Evolutionary conservation across 2,888 invertebrate species (phyloP).

Genomic region (Cotesia congregata): DNA sequence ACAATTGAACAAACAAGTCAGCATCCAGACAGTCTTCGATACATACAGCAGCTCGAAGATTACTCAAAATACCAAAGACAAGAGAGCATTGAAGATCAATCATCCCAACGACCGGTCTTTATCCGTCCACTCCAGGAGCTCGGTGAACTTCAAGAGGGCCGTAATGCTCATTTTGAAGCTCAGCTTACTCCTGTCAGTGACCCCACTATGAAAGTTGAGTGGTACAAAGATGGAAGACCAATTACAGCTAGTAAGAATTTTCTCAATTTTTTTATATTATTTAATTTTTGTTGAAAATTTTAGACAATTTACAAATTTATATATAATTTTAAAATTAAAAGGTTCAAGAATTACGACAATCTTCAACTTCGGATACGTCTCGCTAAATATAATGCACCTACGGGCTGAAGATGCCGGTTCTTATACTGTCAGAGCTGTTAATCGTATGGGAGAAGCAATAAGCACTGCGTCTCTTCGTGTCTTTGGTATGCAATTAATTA

Average conservation of each 20-base stretch:
- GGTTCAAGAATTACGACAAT: constrained; percentile 94
- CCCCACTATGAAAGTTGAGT: constrained; percentile 94
- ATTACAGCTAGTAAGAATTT: constrained; percentile 87
- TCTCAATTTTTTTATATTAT: neutral
- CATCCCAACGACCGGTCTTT: constrained; percentile 87
- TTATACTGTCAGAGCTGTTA: constrained; percentile 92
- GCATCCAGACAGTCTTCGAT: constrained; percentile 91
- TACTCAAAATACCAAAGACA: constrained; percentile 88
- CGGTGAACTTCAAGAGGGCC: constrained; percentile 89
- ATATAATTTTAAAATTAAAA: constrained; percentile 44
- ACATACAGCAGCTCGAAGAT: constrained; percentile 92
- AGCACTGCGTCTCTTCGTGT: constrained; percentile 85
- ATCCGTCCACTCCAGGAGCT: constrained; percentile 89
- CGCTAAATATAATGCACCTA: constrained; percentile 98
- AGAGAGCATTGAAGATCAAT: constrained; percentile 86
- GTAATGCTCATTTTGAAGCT: constrained; percentile 94
- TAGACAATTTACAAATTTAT: too few relatives aligned
- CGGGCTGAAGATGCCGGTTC: constrained; percentile 98
- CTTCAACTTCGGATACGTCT: constrained; percentile 99
- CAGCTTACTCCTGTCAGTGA: constrained; percentile 93
- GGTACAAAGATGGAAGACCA: constrained; percentile 95
- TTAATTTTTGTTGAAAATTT: too few relatives aligned
- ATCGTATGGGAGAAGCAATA: constrained; percentile 91
- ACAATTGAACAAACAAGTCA: constrained; percentile 90
- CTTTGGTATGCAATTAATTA: constrained; percentile 69